Evolutionary conservation across 2,797 vertebrate genomes (phyloP).

Genomic region (Synaphobranchus kaupii): DNA sequence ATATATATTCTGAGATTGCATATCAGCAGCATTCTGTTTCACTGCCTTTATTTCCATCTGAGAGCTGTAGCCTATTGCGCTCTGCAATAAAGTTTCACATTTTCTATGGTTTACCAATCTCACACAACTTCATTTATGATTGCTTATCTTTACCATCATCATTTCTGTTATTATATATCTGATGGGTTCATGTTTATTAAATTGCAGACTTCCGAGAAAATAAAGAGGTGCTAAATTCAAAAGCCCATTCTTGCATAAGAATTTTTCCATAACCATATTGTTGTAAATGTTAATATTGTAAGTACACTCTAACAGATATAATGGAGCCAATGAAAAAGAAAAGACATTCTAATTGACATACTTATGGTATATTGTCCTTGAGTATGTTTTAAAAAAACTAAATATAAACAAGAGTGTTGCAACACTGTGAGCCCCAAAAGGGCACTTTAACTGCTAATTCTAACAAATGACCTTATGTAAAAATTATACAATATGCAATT

Average conservation of each 20-base stretch:
- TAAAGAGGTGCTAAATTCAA: neutral
- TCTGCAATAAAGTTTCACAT: slow-evolving; percentile 1
- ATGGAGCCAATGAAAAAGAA: neutral
- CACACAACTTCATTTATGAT: neutral
- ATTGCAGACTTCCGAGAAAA: neutral
- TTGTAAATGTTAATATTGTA: neutral
- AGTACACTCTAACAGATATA: neutral
- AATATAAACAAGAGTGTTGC: neutral
- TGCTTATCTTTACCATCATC: neutral
- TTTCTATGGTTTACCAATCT: slow-evolving; percentile 1
- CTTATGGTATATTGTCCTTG: neutral
- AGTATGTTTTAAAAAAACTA: neutral
- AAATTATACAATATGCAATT: neutral
- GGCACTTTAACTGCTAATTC: neutral
- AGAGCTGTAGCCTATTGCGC: neutral
- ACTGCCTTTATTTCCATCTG: neutral
- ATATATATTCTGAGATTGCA: neutral
- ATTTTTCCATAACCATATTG: neutral
- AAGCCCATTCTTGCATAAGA: neutral
- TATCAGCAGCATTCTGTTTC: neutral
- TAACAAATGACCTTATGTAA: neutral
- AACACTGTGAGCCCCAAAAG: neutral
- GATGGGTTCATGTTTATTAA: neutral
- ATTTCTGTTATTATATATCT: neutral
- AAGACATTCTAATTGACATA: neutral